Conservation (phyloP, 2,888 invertebrate genomes). For the Sericinus montela region DNA sequence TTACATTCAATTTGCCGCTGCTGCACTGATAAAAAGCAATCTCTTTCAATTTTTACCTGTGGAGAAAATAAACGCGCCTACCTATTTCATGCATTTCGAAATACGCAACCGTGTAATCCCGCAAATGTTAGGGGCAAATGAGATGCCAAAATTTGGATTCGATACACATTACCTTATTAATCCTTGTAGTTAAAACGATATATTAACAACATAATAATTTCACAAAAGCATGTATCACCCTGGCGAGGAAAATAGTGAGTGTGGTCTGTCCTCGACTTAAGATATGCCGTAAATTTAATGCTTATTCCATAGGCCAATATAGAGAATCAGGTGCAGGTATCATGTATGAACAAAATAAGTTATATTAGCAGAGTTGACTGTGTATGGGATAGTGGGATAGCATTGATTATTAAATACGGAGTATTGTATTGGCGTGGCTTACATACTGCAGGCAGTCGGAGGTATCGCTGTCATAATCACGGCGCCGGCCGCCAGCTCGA, state of each 20-base stretch:
- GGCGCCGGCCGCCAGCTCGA: conserved; percentile 59
- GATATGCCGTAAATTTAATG: no score
- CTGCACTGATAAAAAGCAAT: conserved; percentile 74
- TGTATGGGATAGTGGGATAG: conserved; percentile 3
- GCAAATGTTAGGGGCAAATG: no score
- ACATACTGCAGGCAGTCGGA: conserved; percentile 25
- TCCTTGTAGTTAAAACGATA: no score
- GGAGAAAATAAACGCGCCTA: conserved; percentile 11
- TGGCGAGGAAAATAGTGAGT: no score
- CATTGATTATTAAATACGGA: conserved; percentile 22
- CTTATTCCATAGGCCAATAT: no score
- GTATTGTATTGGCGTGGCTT: conserved; percentile 40
- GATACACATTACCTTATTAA: no score
- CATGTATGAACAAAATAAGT: no score
- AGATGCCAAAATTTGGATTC: no score
- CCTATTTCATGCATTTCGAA: conserved; percentile 1
- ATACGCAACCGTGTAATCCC: neutral
- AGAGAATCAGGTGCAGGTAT: no score
- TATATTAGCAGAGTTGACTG: neutral
- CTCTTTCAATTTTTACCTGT: conserved; percentile 47
- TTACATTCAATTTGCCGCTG: conserved; percentile 73
- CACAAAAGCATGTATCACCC: no score
- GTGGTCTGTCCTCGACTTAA: no score
- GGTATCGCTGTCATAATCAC: conserved; percentile 73
- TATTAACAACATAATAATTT: no score